Evolutionary conservation across 2,797 vertebrate species (phyloP).

Genomic region (Phalloptychus januarius): DNA sequence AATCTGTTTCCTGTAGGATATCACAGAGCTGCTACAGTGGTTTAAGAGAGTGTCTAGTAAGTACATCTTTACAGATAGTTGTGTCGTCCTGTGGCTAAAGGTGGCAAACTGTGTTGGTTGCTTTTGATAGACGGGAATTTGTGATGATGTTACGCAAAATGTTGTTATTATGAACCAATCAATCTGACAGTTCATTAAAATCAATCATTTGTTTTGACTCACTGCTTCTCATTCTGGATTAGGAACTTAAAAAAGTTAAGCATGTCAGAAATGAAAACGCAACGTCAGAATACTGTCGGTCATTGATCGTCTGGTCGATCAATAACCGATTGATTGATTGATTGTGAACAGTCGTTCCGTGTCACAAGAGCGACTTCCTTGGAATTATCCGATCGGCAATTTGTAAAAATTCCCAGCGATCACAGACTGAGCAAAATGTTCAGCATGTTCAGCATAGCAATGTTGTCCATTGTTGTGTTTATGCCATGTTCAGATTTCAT

Average conservation of each 20-base stretch:
- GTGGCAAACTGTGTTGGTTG: not conserved
- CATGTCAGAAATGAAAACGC: not conserved
- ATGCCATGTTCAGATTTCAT: too few species aligned
- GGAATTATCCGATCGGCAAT: too few species aligned
- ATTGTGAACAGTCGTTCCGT: too few species aligned
- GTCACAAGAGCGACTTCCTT: too few species aligned
- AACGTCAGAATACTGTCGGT: too few species aligned
- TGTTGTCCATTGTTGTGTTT: too few species aligned
- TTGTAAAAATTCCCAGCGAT: too few species aligned
- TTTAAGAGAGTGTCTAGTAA: constrained; percentile 64
- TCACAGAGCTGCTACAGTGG: constrained; percentile 59
- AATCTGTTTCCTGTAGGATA: constrained; percentile 51
- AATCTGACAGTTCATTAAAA: not conserved
- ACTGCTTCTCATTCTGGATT: not conserved
- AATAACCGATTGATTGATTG: too few species aligned
- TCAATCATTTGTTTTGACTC: not conserved
- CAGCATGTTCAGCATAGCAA: too few species aligned
- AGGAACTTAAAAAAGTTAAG: not conserved
- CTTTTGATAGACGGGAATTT: not conserved
- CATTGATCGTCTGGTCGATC: too few species aligned
- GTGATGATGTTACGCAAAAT: not conserved
- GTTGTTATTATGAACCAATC: not conserved
- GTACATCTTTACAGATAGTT: constrained; percentile 6
- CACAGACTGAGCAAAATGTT: too few species aligned
- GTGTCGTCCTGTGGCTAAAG: not conserved